Evolutionary conservation across 1,140 invertebrate species (phyloP).

Genomic region (Holotrichia oblita): DNA sequence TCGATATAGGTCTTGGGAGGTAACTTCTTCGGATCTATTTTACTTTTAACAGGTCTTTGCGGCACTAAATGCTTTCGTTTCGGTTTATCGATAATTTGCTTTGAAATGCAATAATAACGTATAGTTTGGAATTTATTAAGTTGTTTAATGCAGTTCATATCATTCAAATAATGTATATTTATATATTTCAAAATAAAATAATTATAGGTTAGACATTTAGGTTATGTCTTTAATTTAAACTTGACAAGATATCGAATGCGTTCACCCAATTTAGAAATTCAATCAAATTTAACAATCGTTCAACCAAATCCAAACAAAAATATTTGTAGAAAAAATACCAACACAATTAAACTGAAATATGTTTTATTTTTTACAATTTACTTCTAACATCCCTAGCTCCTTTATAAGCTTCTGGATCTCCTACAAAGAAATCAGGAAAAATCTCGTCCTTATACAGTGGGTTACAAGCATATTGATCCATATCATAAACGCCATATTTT

Average conservation of each 20-base stretch:
- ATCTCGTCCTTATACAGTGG: conserved; percentile 75
- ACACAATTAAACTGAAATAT: neutral
- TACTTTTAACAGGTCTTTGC: conserved; percentile 47
- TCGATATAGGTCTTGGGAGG: conserved; percentile 62
- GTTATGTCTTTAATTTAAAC: neutral
- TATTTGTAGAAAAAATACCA: neutral
- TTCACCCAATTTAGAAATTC: neutral
- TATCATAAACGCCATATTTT: conserved; percentile 82
- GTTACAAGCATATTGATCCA: conserved; percentile 87
- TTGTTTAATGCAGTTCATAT: conserved; percentile 15
- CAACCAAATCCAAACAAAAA: too few species aligned
- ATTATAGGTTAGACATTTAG: neutral
- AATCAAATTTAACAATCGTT: neutral
- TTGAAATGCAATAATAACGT: conserved; percentile 21
- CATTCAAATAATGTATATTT: neutral
- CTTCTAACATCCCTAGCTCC: conserved; percentile 28
- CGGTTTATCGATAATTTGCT: neutral
- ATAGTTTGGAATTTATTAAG: neutral
- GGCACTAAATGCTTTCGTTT: conserved; percentile 50
- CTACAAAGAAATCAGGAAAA: conserved; percentile 93
- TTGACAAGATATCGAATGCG: neutral
- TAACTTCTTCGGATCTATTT: conserved; percentile 55
- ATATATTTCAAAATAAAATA: neutral
- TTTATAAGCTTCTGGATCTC: conserved; percentile 59
- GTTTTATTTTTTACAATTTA: conserved; percentile 11